Percentiles rank a stretch among this genome's conserved stretches.
These are phyloP conservation scores for Coptotermes formosanus DNA, from an alignment of 1,140 invertebrate species.

Conservation along the genomic window DNA sequence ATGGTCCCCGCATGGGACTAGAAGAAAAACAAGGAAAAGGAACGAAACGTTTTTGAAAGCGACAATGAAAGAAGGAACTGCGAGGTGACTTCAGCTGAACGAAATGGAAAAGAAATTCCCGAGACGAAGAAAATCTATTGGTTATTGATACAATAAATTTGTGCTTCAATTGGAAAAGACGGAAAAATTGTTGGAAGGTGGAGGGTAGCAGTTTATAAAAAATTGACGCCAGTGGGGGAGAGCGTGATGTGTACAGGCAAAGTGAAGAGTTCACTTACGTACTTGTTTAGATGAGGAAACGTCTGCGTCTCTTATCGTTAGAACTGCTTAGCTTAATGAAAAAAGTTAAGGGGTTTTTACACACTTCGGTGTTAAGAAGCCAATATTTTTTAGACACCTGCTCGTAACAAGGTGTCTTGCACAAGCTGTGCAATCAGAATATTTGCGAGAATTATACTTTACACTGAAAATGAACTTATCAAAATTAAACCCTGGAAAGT, in stretches of 20 bases:
- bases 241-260: too few species aligned
- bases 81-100: not conserved
- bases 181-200: not conserved
- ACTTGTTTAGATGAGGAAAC: too few species aligned
- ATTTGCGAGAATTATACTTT: too few species aligned
- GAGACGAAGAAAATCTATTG: conserved; percentile 12
- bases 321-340: not conserved
- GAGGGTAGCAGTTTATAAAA: not conserved
- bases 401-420: not conserved
- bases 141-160: conserved; percentile 18
- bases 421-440: too few species aligned
- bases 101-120: not conserved
- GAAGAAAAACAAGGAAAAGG: not conserved
- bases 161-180: not conserved
- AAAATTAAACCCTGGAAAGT: too few species aligned
- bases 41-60: not conserved
- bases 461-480: too few species aligned
- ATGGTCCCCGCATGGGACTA: too few species aligned
- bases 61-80: not conserved
- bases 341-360: not conserved
- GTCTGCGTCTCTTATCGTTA: not conserved
- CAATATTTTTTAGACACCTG: not conserved
- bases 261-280: not conserved
- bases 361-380: not conserved
- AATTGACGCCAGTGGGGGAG: not conserved